These are phyloP conservation scores for Anagrus nilaparvatae DNA, from an alignment of 1,140 invertebrate species.

Conservation along the genomic window DNA sequence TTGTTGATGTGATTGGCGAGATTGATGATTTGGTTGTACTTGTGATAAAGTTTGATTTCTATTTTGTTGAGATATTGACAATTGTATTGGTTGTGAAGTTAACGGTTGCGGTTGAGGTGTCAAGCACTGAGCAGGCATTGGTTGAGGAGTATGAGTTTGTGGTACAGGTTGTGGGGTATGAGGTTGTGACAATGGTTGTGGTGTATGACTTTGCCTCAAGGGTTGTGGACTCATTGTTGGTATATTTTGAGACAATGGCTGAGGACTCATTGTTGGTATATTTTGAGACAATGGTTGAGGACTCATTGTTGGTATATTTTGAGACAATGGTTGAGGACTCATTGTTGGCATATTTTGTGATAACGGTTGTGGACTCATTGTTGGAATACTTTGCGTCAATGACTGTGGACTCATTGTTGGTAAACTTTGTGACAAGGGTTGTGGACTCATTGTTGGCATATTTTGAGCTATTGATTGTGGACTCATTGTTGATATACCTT, in stretches of 20 bases:
- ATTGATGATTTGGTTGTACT: constrained; percentile 10
- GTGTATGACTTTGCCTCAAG: constrained; percentile 40
- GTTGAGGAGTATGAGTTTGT: constrained; percentile 26
- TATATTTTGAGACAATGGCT: too few species aligned
- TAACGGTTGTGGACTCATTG: constrained; percentile 33
- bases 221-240: too few species aligned
- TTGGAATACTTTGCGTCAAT: constrained; percentile 35
- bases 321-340: too few species aligned
- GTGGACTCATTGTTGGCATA: too few species aligned
- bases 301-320: too few species aligned
- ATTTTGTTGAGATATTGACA: constrained; percentile 22
- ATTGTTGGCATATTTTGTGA: too few species aligned
- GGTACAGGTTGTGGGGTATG: constrained; percentile 37
- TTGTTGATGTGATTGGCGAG: constrained; percentile 23
- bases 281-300: too few species aligned
- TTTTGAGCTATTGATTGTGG: too few species aligned
- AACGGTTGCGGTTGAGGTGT: constrained; percentile 22
- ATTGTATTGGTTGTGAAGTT: constrained; percentile 18
- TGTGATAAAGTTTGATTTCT: constrained; percentile 32
- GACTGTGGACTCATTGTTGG: too few species aligned
- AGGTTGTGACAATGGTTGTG: constrained; percentile 42
- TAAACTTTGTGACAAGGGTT: too few species aligned
- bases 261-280: too few species aligned
- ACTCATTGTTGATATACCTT: too few species aligned
- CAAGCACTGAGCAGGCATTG: constrained; percentile 17